Evolutionary conservation across 2,888 invertebrate genomes (phyloP).

Genomic region (Spialia ferax): DNA sequence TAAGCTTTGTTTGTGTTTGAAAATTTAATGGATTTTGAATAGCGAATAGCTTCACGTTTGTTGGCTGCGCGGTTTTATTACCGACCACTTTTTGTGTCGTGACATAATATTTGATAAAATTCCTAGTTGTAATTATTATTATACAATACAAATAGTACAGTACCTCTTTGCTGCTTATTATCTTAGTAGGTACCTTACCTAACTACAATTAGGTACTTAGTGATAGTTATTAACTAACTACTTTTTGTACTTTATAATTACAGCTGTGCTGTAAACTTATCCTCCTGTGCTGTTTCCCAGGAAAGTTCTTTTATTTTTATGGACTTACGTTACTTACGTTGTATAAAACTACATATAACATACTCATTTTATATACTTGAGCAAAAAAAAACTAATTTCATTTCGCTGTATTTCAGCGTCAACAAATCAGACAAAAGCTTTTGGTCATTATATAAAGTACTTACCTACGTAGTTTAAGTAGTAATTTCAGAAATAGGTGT

Average conservation of each 20-base stretch:
- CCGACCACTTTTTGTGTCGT: constrained; percentile 1
- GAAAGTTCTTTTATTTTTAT: no score
- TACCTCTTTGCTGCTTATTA: neutral
- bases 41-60: constrained; percentile 6
- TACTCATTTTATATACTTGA: no score
- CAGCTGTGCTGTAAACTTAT: no score
- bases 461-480: neutral
- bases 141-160: neutral
- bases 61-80: constrained; percentile 11
- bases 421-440: neutral
- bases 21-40: constrained; percentile 29
- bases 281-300: no score
- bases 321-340: no score
- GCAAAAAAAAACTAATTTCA: no score
- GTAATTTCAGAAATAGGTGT: neutral
- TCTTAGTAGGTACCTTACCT: no score
- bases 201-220: no score
- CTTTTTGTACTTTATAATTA: no score
- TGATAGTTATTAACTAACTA: no score
- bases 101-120: neutral
- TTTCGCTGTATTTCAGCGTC: neutral
- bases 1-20: constrained; percentile 36
- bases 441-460: neutral
- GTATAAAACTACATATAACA: no score
- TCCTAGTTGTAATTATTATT: no score